Evolutionary conservation across 2,113 vertebrate species (phyloP).

Genomic region (Suncus etruscus): DNA sequence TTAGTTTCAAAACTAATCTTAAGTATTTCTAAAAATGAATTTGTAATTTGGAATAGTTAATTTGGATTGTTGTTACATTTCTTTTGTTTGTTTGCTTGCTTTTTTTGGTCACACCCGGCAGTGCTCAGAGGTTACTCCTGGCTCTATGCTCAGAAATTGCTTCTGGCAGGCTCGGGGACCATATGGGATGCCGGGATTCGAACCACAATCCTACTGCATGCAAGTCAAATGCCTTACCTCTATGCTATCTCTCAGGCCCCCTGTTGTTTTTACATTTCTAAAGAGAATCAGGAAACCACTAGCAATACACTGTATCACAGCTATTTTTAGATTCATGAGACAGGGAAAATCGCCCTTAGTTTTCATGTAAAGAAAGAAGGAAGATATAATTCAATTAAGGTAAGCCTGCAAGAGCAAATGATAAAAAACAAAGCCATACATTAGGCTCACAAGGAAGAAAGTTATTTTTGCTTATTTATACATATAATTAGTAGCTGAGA

Average conservation of each 20-base stretch:
- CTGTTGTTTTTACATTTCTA: not conserved
- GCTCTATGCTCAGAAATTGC: no score
- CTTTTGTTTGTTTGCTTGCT: no score
- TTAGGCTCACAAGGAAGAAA: not conserved
- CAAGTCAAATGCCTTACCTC: no score
- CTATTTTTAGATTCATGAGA: not conserved
- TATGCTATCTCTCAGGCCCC: no score
- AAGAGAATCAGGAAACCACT: not conserved
- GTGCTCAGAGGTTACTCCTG: no score
- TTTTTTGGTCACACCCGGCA: no score
- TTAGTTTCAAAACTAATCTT: constrained; percentile 18
- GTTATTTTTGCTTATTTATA: not conserved
- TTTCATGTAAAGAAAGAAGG: not conserved
- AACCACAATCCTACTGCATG: no score
- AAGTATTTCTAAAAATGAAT: constrained; percentile 12
- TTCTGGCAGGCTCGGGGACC: no score
- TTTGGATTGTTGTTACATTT: not conserved
- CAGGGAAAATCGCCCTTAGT: not conserved
- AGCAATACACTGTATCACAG: not conserved
- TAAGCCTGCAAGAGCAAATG: not conserved
- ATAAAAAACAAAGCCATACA: not conserved
- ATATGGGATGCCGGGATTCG: no score
- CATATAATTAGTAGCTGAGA: not conserved
- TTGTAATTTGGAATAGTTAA: no score
- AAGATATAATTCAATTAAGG: not conserved